phyloP scores from a whole-genome alignment of 2,888 invertebrate genomes.

The Hemaris fuciformis region DNA sequence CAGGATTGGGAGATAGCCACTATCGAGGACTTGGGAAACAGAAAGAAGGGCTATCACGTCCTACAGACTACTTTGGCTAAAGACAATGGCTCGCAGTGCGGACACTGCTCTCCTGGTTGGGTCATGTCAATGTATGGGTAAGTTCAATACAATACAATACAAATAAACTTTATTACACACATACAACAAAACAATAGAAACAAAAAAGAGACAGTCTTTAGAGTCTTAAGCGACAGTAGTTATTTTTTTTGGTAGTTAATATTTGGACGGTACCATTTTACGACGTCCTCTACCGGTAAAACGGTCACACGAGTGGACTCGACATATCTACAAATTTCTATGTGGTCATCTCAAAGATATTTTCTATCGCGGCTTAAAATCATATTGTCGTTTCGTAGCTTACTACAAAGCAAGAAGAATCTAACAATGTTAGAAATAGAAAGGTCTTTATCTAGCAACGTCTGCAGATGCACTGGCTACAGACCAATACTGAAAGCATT shows the following conservation, averaged over 20 bases:
- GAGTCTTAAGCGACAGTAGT: too few relatives aligned
- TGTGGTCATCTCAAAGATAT: too few relatives aligned
- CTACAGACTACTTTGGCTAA: conserved; percentile 82
- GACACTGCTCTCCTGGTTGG: conserved; percentile 80
- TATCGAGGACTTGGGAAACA: conserved; percentile 86
- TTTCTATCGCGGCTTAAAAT: too few relatives aligned
- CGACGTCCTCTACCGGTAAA: too few relatives aligned
- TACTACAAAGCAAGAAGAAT: conserved; percentile 59
- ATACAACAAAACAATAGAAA: not conserved
- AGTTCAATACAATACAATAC: too few relatives aligned
- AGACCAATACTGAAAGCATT: conserved; percentile 84
- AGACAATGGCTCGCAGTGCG: conserved; percentile 85
- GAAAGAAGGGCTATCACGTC: conserved; percentile 81
- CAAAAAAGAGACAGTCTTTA: too few relatives aligned
- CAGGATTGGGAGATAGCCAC: conserved; percentile 85
- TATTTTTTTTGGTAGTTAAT: too few relatives aligned
- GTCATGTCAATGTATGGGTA: conserved; percentile 66
- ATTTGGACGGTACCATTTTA: too few relatives aligned
- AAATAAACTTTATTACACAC: not conserved
- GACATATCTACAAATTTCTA: too few relatives aligned
- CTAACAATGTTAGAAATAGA: conserved; percentile 84
- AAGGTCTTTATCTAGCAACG: conserved; percentile 86
- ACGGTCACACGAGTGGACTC: too few relatives aligned
- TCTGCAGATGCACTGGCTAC: conserved; percentile 88
- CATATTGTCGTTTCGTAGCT: too few relatives aligned